Conservation (phyloP, 1,140 invertebrate genomes). For the Pomacea maculata region DNA sequence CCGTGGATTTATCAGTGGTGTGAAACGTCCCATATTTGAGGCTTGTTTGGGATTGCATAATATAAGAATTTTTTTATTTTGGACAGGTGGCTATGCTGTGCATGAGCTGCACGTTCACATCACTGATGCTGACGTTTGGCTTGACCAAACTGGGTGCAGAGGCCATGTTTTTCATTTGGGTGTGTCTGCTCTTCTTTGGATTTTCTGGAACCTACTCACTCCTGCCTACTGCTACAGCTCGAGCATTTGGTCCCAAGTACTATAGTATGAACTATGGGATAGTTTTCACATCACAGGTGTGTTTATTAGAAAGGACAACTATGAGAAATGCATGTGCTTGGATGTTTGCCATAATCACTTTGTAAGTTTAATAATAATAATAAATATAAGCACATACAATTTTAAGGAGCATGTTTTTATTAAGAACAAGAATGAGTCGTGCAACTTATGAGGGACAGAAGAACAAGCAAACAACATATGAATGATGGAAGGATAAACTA, state of each 20-base stretch:
- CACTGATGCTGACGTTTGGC: constrained; percentile 37
- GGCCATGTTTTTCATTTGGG: constrained; percentile 48
- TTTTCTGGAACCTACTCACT: constrained; percentile 54
- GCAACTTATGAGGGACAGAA: too few relatives aligned
- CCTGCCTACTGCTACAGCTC: constrained; percentile 47
- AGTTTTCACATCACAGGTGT: constrained; percentile 46
- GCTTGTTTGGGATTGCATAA: not conserved
- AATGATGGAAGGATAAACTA: too few relatives aligned
- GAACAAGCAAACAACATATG: too few relatives aligned
- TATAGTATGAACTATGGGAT: constrained; percentile 50
- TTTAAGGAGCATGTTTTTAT: too few relatives aligned
- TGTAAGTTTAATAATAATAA: too few relatives aligned
- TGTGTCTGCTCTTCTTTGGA: constrained; percentile 47
- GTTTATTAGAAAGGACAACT: not conserved
- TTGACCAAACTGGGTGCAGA: constrained; percentile 37
- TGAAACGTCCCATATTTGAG: not conserved
- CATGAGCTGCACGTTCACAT: constrained; percentile 28
- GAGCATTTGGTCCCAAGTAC: constrained; percentile 46
- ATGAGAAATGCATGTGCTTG: too few relatives aligned
- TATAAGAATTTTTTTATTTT: constrained; percentile 12
- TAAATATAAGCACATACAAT: too few relatives aligned
- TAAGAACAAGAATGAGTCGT: too few relatives aligned
- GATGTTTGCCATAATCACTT: too few relatives aligned
- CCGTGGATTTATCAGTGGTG: not conserved
- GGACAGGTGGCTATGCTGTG: constrained; percentile 41